A percentile compares a stretch with the other conserved stretches of the same genome.
Conservation (phyloP, 2,888 invertebrate genomes). For the Oligia latruncula region DNA sequence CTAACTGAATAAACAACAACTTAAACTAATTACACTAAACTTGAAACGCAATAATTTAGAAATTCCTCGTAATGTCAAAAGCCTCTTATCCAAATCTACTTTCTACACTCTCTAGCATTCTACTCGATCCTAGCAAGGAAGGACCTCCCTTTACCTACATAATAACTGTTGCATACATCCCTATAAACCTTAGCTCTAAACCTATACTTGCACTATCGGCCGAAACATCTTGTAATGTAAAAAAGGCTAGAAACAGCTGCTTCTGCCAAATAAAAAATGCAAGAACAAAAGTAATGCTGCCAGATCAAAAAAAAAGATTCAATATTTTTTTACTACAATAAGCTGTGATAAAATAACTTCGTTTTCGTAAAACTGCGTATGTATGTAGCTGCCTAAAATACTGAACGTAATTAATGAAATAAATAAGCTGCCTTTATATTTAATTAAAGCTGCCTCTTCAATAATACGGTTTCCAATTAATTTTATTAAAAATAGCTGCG, state of each 20-base stretch:
- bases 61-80: constrained; percentile 9
- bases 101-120: constrained; percentile 46
- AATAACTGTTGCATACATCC: constrained; percentile 18
- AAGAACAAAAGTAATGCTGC: constrained; percentile 28
- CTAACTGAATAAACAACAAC: constrained; percentile 44
- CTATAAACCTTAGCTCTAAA: constrained; percentile 40
- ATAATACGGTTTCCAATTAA: background rate
- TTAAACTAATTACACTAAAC: constrained; percentile 35
- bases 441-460: background rate
- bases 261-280: constrained; percentile 11
- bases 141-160: background rate
- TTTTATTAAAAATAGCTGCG: too few relatives aligned
- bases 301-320: constrained; percentile 1
- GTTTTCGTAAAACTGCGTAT: background rate
- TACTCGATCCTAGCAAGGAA: constrained; percentile 29
- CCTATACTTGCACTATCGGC: constrained; percentile 66
- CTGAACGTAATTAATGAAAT: constrained; percentile 20
- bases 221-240: constrained; percentile 54
- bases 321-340: background rate
- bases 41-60: constrained; percentile 42
- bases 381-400: constrained; percentile 57
- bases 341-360: constrained; percentile 19
- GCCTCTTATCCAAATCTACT: constrained; percentile 40
- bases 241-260: constrained; percentile 14
- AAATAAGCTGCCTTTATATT: constrained; percentile 37